Conservation (phyloP, 2,113 vertebrate genomes). For the Australoheros scitulus region DNA sequence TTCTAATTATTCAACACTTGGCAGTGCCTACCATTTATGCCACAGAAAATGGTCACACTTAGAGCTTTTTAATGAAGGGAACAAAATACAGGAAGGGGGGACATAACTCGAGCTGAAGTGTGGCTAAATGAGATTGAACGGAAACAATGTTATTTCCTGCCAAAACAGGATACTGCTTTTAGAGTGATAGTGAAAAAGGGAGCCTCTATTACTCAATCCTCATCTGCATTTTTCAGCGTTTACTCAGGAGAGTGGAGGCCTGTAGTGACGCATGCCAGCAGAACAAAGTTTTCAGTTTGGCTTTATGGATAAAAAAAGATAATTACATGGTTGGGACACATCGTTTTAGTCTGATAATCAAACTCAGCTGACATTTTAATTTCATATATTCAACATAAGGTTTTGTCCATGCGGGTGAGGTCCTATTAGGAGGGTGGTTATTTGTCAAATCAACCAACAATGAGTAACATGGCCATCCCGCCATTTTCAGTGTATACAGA, state of each 20-base stretch:
- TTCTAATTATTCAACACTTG: slow-evolving; percentile 62
- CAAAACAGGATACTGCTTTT: slow-evolving; percentile 68
- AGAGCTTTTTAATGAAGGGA: slow-evolving; percentile 61
- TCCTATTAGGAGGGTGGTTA: neutral
- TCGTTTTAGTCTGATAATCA: neutral
- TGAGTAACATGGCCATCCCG: neutral
- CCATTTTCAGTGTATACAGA: neutral
- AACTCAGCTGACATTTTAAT: neutral
- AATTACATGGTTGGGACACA: rapidly evolving
- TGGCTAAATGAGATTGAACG: slow-evolving; percentile 56
- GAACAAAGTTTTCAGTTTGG: neutral
- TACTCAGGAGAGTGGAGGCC: neutral
- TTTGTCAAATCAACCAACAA: neutral
- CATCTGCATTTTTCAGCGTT: neutral
- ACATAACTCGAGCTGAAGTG: slow-evolving; percentile 44
- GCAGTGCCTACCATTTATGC: slow-evolving; percentile 33
- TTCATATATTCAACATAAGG: neutral
- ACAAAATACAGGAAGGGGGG: slow-evolving; percentile 64
- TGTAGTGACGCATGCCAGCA: neutral
- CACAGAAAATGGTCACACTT: slow-evolving; percentile 45
- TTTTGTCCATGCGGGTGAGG: neutral
- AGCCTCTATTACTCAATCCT: slow-evolving; percentile 16
- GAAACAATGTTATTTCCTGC: slow-evolving; percentile 57
- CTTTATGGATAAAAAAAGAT: neutral
- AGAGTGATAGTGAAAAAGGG: slow-evolving; percentile 35